Evolutionary conservation across 2,797 vertebrate genomes (phyloP).

Genomic region (Denticeps clupeoides): DNA sequence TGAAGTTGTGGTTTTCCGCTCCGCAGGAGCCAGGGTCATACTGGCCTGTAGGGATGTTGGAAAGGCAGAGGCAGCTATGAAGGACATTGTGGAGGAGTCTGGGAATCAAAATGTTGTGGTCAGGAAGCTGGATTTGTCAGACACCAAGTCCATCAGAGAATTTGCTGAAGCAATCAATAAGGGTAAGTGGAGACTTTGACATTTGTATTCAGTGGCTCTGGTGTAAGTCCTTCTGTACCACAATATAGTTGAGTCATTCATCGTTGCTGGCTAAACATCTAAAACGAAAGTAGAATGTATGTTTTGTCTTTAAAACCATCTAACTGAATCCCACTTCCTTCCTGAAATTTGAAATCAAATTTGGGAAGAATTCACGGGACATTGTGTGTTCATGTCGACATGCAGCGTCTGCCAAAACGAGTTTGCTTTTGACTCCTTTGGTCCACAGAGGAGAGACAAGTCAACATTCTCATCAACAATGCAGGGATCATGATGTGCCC

Average conservation of each 20-base stretch:
- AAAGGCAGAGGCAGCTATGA: constrained; percentile 57
- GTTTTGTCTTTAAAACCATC: too few species aligned
- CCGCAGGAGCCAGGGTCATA: constrained; percentile 65
- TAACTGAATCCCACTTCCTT: too few species aligned
- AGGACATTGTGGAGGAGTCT: constrained; percentile 56
- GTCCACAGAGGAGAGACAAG: constrained; percentile 44
- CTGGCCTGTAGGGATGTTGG: constrained; percentile 63
- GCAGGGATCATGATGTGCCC: constrained; percentile 62
- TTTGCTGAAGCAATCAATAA: constrained; percentile 63
- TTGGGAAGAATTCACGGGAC: too few species aligned
- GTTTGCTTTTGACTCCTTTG: background rate
- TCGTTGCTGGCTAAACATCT: too few species aligned
- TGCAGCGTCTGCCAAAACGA: too few species aligned
- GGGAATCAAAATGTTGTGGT: constrained; percentile 61
- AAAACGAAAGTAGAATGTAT: too few species aligned
- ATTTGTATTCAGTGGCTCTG: too few species aligned
- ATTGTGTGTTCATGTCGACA: too few species aligned
- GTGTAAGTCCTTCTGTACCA: too few species aligned
- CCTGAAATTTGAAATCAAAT: too few species aligned
- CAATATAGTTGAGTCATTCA: too few species aligned
- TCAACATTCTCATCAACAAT: constrained; percentile 60
- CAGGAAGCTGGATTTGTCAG: constrained; percentile 62
- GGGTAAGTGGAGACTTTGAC: constrained; percentile 43
- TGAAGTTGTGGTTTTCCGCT: constrained; percentile 5
- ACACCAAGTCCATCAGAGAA: constrained; percentile 61